phyloP scores from a whole-genome alignment of 2,888 invertebrate species.

The Zonitis immaculata region DNA sequence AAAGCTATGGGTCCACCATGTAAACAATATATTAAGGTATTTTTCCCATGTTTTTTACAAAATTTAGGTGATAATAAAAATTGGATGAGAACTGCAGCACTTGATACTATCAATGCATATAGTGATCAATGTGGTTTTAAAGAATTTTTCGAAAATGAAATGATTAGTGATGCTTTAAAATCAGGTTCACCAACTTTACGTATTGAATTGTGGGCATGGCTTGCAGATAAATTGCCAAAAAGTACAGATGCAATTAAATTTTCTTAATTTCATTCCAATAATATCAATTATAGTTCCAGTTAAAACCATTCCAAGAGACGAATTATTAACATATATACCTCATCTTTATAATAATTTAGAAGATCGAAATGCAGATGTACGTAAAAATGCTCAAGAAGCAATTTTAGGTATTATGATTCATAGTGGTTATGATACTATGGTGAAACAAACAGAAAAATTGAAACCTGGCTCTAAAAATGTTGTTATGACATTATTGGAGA shows the following conservation, averaged over 20 bases:
- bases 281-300: slow-evolving; percentile 52
- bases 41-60: slow-evolving; percentile 86
- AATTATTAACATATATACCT: slow-evolving; percentile 72
- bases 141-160: slow-evolving; percentile 83
- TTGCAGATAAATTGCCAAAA: slow-evolving; percentile 73
- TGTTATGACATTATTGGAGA: slow-evolving; percentile 77
- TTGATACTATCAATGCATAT: slow-evolving; percentile 82
- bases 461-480: slow-evolving; percentile 75
- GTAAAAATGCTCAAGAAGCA: slow-evolving; percentile 86
- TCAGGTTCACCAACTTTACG: slow-evolving; percentile 78
- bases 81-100: slow-evolving; percentile 74
- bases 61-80: slow-evolving; percentile 69
- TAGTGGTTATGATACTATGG: slow-evolving; percentile 76
- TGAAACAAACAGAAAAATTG: slow-evolving; percentile 69
- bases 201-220: slow-evolving; percentile 79
- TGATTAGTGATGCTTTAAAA: slow-evolving; percentile 82
- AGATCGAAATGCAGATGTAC: slow-evolving; percentile 86
- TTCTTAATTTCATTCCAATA: not conserved
- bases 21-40: slow-evolving; percentile 70
- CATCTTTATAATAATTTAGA: slow-evolving; percentile 77
- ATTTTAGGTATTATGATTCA: slow-evolving; percentile 91
- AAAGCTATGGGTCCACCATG: slow-evolving; percentile 77
- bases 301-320: slow-evolving; percentile 75
- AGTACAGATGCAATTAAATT: slow-evolving; percentile 43
- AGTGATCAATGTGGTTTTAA: slow-evolving; percentile 75